phyloP scores from a whole-genome alignment of 2,797 vertebrate genomes.

The Pelochelys cantorii region DNA sequence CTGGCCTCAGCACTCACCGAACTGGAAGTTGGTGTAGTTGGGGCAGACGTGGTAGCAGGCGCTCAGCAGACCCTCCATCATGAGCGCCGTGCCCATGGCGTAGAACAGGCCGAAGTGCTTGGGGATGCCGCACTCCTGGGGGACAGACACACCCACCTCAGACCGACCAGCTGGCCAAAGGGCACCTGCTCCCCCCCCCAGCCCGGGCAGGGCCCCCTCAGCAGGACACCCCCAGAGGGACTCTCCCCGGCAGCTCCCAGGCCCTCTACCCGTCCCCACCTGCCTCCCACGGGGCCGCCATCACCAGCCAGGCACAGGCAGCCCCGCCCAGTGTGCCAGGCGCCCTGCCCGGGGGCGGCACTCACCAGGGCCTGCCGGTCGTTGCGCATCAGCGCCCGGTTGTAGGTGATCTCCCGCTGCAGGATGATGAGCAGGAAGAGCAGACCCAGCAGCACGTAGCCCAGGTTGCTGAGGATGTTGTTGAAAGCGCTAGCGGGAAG shows the following conservation, averaged over 20 bases:
- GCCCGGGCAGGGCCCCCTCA: no score
- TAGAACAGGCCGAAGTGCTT: slow-evolving; percentile 98
- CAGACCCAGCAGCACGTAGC: slow-evolving; percentile 94
- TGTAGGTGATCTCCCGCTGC: slow-evolving; percentile 92
- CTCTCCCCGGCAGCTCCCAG: not conserved
- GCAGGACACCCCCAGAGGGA: no score
- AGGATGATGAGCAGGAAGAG: slow-evolving; percentile 96
- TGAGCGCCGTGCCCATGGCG: slow-evolving; percentile 96
- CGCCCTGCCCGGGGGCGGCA: fast-evolving
- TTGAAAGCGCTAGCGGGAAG: slow-evolving; percentile 89
- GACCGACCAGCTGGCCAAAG: not conserved
- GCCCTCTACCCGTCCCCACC: not conserved
- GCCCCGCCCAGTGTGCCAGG: not conserved
- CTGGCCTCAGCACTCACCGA: slow-evolving; percentile 82
- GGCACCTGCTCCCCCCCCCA: not conserved
- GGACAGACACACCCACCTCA: not conserved
- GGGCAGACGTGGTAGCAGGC: slow-evolving; percentile 98
- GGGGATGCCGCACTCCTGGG: slow-evolving; percentile 94
- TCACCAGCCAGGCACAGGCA: no score
- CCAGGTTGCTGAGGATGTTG: slow-evolving; percentile 98
- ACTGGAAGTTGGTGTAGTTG: slow-evolving; percentile 99
- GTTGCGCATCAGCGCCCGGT: slow-evolving; percentile 87
- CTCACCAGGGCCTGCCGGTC: slow-evolving; percentile 87
- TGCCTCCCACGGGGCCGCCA: not conserved
- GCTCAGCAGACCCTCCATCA: slow-evolving; percentile 98